Base-by-base conservation (phyloP, 2,888 invertebrate species). In the Phanerotoma sp. region DNA sequence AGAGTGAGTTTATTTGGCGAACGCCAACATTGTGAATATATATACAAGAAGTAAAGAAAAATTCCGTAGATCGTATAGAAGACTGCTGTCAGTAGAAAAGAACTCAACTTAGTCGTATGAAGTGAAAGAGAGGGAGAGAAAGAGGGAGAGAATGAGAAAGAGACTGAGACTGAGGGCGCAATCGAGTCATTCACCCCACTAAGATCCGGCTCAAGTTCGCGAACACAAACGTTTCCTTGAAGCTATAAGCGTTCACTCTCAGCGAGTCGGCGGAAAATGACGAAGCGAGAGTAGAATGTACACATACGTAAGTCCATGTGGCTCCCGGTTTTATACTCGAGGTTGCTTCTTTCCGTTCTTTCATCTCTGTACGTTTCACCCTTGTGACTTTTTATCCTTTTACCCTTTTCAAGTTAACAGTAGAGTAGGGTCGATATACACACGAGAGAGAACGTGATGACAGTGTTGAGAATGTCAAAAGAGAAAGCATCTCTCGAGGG, bases 331-430 rank as follows among this genome's bases (percentile, higher is more conserved):
- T 49, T 49, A 49, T 30, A 38, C 30, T 49, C 33, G 33, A 49
- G 40, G 49, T 38, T 30, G 21, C 18, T 30, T 49, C 40, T 30
- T 37, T 37, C 46, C 32, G 33, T 47, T 49, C 49, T 54, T 49
- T 54, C 54, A 54, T 54, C 54, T 44, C 28, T 32, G n/a, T n/a
- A 48, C 54, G 49, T 49, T 54, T 54, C 30, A 44, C 42, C 54
- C 41, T 30, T 33, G 44, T 49, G 54, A 54, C 49, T 54, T 54
- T 54, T 40, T 54, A 54, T 49, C 54, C 49, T 54, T 49, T 54
- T 49, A 44, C 49, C 35, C 54, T 49, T 44, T 35, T 49, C 44
- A 22, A 42, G 40, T 42, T 35, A 48, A 47, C 47, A 54, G 41
- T 35, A 42, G 38, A 52, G n/a, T n/a, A n/a, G 46, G 52, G 52